Evolutionary conservation across 2,113 vertebrate genomes (phyloP).

Genomic region (Ascaphus truei): DNA sequence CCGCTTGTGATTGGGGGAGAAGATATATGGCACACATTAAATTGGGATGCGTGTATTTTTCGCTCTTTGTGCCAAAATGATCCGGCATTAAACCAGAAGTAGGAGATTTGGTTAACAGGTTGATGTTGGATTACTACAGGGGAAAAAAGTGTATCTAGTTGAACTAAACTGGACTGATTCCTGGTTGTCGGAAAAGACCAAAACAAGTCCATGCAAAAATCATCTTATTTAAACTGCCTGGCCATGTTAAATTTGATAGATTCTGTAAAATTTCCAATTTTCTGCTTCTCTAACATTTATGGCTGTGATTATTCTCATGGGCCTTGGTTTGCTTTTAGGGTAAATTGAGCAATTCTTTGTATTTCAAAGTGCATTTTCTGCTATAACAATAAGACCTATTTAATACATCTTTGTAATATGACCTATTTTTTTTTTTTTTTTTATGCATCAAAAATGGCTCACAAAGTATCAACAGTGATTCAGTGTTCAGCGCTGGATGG

Average conservation of each 20-base stretch:
- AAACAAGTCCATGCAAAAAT: no score
- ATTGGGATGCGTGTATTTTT: no score
- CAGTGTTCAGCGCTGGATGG: slow-evolving; percentile 44
- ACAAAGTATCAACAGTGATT: slow-evolving; percentile 20
- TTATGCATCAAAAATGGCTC: background rate
- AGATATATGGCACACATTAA: no score
- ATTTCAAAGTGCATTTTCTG: background rate
- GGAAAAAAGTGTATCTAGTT: no score
- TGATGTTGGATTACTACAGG: no score
- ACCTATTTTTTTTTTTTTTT: background rate
- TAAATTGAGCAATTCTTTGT: background rate
- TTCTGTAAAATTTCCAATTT: background rate
- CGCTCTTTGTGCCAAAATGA: no score
- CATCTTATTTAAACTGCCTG: background rate
- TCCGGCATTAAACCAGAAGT: no score
- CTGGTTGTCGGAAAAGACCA: no score
- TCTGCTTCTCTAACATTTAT: background rate
- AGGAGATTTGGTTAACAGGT: no score
- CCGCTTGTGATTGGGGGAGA: no score
- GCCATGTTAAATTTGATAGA: background rate
- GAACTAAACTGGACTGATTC: no score
- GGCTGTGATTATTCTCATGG: background rate
- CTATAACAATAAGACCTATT: background rate
- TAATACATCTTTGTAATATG: background rate
- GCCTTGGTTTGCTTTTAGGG: background rate